Base-by-base conservation (phyloP, 2,113 vertebrate genomes). In the Mirounga angustirostris region DNA sequence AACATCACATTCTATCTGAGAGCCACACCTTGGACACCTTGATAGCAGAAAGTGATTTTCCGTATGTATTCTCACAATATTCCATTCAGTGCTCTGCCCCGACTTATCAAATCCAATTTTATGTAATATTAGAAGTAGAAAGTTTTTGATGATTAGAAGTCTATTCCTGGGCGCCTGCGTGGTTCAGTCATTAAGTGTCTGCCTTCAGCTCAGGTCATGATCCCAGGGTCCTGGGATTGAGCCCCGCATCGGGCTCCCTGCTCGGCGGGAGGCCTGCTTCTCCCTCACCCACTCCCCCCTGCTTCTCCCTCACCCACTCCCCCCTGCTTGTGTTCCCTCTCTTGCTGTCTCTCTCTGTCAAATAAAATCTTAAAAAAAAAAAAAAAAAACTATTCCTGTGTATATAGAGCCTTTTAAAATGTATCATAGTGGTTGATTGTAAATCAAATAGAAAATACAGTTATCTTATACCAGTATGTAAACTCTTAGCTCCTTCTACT, bases 401-500 rank as follows among this genome's bases (percentile, higher is more conserved):
- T 78, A 46, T 4, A 15, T 71, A 84, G 43, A 83, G 14, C 16
- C n/a, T 88, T 90, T 89, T 93, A 82, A 91, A 80, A 46, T 81
- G 12, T 89, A 74, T 50, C 12, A 3, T 28, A 63, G 14, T 78
- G 46, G 79, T 73, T 52, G 18, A 40, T 79, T 54, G 4, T 71
- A 36, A 93, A 52, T 46, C 61, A 94, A 19, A 43, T 26, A 30
- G 19, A 88, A 92, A 94, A 85, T 43, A 19, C 69, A 52, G 4
- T 93, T 82, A 4, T 85, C 26, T 43, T 90, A 24, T 26, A 30
- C 10, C 58, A 91, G 13, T 56, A n/a, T 67, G 1, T 22, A 90
- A 76, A 40, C 16, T 63, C 21, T 36, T 97, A 36, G 74, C 28
- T 96, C 21, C 74, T 96, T 69, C 30, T 56, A 2, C 92, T 92